These are phyloP conservation scores for Diplazon laetatorius DNA, from an alignment of 2,888 invertebrate species.

Conservation along the genomic window DNA sequence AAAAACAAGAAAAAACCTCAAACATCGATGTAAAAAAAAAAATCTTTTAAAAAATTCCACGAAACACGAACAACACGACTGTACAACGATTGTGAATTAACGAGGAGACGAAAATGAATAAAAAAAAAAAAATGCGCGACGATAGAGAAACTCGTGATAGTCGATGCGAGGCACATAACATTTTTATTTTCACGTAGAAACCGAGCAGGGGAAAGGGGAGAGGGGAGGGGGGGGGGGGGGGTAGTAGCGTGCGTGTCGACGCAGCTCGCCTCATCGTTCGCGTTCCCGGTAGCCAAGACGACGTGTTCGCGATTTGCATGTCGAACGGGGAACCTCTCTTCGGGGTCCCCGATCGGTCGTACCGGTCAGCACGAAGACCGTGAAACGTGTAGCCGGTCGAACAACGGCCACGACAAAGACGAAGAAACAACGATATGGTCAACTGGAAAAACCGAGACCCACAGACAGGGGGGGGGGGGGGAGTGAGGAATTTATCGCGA, in stretches of 20 bases:
- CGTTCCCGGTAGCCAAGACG: slow-evolving; percentile 22
- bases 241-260: too few relatives aligned
- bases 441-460: slow-evolving; percentile 47
- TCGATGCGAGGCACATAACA: slow-evolving; percentile 13
- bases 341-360: background rate
- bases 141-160: slow-evolving; percentile 2
- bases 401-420: too few relatives aligned
- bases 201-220: too few relatives aligned
- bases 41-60: too few relatives aligned
- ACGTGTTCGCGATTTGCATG: slow-evolving; percentile 39
- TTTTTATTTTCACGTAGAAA: slow-evolving; percentile 16
- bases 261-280: too few relatives aligned
- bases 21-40: background rate
- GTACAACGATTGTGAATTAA: background rate
- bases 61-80: background rate
- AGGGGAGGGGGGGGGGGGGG: too few relatives aligned
- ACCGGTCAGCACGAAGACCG: background rate
- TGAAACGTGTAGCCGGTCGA: too few relatives aligned
- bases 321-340: slow-evolving; percentile 20
- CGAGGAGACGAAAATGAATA: too few relatives aligned
- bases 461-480: too few relatives aligned
- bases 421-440: background rate
- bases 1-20: background rate
- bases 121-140: background rate
- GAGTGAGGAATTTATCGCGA: slow-evolving; percentile 38